Percentiles rank a stretch among this genome's conserved stretches.
These are phyloP conservation scores for Cephus pulcher DNA, from an alignment of 2,888 invertebrate species.

Conservation along the genomic window DNA sequence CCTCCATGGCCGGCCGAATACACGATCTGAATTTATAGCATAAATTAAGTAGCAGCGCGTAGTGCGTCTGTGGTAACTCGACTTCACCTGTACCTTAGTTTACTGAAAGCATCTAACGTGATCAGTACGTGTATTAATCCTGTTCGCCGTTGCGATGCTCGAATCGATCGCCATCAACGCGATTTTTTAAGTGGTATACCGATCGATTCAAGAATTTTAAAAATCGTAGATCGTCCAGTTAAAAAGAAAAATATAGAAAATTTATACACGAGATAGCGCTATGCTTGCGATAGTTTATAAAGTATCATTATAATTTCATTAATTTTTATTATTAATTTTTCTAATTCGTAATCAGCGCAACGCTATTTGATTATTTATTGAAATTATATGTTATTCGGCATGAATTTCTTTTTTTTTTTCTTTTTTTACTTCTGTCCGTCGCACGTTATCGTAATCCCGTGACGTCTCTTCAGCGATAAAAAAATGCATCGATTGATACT, in stretches of 20 bases:
- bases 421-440: neutral
- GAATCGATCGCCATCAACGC: neutral
- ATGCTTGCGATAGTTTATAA: neutral
- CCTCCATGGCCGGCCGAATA: constrained; percentile 1
- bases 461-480: neutral
- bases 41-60: neutral
- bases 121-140: neutral
- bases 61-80: neutral
- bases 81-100: neutral
- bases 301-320: neutral
- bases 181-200: neutral
- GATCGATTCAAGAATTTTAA: neutral
- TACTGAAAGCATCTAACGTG: neutral
- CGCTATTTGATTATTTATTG: neutral
- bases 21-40: constrained; percentile 4
- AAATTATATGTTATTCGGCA: neutral
- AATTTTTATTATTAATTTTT: neutral
- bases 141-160: neutral
- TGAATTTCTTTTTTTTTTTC: neutral
- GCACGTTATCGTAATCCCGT: neutral
- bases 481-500: neutral
- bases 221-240: neutral
- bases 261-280: neutral
- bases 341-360: neutral
- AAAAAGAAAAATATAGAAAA: neutral